A percentile compares a stretch with the other conserved stretches of the same genome.
Conservation (phyloP, 2,113 vertebrate genomes). For the Perognathus longimembris region DNA sequence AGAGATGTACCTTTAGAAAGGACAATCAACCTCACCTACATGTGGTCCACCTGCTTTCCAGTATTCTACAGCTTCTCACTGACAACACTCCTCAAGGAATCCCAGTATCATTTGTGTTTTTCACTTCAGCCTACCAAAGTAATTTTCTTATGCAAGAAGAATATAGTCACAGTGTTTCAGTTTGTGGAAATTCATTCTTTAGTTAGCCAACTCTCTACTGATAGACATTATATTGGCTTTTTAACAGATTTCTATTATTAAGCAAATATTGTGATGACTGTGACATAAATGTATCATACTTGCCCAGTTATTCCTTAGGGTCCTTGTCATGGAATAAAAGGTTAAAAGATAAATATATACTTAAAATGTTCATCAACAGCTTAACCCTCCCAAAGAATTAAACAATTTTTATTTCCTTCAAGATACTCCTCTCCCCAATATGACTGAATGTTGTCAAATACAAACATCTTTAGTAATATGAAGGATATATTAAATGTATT, state of each 20-base stretch:
- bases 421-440: neutral
- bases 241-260: neutral
- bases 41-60: no score
- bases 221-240: neutral
- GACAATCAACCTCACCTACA: no score
- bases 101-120: constrained; percentile 1
- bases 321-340: neutral
- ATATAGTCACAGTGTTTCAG: neutral
- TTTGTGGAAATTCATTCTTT: neutral
- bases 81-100: no score
- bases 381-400: neutral
- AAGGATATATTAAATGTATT: neutral
- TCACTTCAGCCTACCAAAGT: constrained; percentile 26
- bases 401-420: neutral
- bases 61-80: no score
- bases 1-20: no score
- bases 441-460: neutral
- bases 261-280: neutral
- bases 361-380: constrained; percentile 25
- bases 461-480: neutral
- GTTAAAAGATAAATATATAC: neutral
- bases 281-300: neutral
- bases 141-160: constrained; percentile 7
- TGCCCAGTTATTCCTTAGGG: neutral
- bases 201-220: neutral